Base-by-base conservation (phyloP, 2,797 vertebrate genomes). In the Arvicola amphibius region DNA sequence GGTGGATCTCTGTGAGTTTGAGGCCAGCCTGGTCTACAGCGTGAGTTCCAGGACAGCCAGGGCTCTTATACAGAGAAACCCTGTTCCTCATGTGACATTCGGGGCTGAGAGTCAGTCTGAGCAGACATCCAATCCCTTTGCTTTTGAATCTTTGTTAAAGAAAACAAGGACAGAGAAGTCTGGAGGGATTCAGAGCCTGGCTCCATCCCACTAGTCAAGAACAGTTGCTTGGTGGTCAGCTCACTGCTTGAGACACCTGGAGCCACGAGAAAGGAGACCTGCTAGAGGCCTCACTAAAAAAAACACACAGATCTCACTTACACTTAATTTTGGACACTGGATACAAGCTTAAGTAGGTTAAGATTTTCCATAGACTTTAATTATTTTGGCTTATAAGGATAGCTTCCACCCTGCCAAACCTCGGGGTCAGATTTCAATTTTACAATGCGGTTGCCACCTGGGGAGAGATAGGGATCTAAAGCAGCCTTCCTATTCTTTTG, bases 111-210 rank as follows among this genome's bases (percentile, higher is more conserved):
- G 53, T 90, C 10, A 37, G 25, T 91, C 37, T 48, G 25, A 63
- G 32, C 7, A 32, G 61, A 71, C 40, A 81, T 56, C 34, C 10
- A 77, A 40, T 88, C 86, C 94, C 69, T 93, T 91, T 78, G 65
- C 13, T 80, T 46, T 76, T 71, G 61, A 92, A 25, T 77, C 32
- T 32, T 91, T 89, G 86, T 78, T 88, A 53, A 92, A 91, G 43
- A 69, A 85, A 53, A 91, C 37, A 79, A 34, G 48, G 37, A 77
- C 25, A 67, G 91, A 79, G 71, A 88, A 90, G 34, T 56, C 0
- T 21, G 25, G 11, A 73, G 9, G 2, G 8, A 65, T 65, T 77
- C 34, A 48, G 73, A 93, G 65, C 1, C 19, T 51, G 76, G 69
- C 4, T 37, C 37, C 27, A 46, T 7, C 21, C 65, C 29, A 51